These are phyloP conservation scores for Odiellus spinosus DNA, from an alignment of 2,888 invertebrate genomes.

Conservation along the genomic window DNA sequence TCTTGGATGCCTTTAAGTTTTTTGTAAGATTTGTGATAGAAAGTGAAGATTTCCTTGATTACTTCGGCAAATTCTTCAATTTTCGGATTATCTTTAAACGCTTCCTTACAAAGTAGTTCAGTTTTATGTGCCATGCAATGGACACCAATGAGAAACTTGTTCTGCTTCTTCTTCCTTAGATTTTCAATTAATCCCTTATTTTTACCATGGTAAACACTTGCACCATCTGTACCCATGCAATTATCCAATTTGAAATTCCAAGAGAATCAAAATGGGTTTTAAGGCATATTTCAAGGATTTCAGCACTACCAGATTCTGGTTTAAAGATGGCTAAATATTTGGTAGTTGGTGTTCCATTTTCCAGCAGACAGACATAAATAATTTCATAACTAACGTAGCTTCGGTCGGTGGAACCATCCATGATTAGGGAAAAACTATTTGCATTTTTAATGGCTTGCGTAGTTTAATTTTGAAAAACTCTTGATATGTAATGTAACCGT, in stretches of 20 bases:
- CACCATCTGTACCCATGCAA: slow-evolving; percentile 2
- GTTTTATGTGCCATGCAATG: slow-evolving; percentile 8
- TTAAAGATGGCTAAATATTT: slow-evolving; percentile 5
- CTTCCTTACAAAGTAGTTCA: not conserved
- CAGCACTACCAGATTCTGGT: not conserved
- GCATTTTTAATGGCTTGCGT: not conserved
- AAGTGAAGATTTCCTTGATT: slow-evolving; percentile 7
- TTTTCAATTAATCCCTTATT: not conserved
- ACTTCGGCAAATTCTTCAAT: not conserved
- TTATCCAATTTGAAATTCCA: not conserved
- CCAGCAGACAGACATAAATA: slow-evolving; percentile 6
- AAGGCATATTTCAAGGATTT: not conserved
- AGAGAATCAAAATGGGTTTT: slow-evolving; percentile 1
- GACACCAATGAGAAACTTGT: not conserved
- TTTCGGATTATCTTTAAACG: not conserved
- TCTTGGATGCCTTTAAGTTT: slow-evolving; percentile 1
- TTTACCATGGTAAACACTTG: slow-evolving; percentile 1
- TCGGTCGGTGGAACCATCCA: slow-evolving; percentile 5
- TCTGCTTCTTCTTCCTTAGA: not conserved
- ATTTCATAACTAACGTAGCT: slow-evolving; percentile 7
- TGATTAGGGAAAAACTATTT: slow-evolving; percentile 4
- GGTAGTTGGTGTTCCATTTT: slow-evolving; percentile 1
- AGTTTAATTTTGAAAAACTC: slow-evolving; percentile 3
- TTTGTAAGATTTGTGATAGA: not conserved
- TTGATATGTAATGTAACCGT: slow-evolving; percentile 8